Evolutionary conservation across 1,140 invertebrate species (phyloP), one percentile per base, ranked within the genome.

Genomic region (Brachionus angularis): DNA sequence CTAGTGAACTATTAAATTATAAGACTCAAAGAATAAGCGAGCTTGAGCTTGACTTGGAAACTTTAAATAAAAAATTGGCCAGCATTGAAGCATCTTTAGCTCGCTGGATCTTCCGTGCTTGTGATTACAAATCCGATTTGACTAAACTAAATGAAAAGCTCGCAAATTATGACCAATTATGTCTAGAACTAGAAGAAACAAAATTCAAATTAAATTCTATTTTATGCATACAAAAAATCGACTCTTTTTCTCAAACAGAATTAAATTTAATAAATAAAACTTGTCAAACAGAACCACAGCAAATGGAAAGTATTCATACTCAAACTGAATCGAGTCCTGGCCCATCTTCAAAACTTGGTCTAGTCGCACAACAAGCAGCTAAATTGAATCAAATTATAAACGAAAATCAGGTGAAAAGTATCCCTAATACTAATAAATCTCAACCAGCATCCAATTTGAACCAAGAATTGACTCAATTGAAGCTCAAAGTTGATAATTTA

Each of bases 101-200:
- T 31, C 21, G 62, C 10, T 67, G 62, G 62, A 67, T 67, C 23
- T 67, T 67, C 31, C 46, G 47, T 23, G 62, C 62, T 1, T 67
- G 62, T 50, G 62, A 67, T 31, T 67, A 67, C 25, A 50, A 67
- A 12, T 46, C 62, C 3, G 47, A 67, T 47, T 47, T 67, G 39
- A 50, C 62, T 23, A 50, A 67, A 16, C 8, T 58, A 2, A 58
- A 58, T 36, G 53, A 33, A 12, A 58, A 58, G 39, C 3, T 42
- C 3, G 16, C 8, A 8, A 14, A 14, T 7, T 42, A 42, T 14
- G 39, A 42, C 16, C 39, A 42, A 14, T 7, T 42, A 7, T 36
- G 36, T 3, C 21, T n/a, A 12, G 53, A 58, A 14, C 39, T 36
- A 14, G 33, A 39, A 4, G 53, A 58, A 39, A 58, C 21, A 42